Base-by-base conservation (phyloP, 2,888 invertebrate species). In the Omphaloscelis lunosa region DNA sequence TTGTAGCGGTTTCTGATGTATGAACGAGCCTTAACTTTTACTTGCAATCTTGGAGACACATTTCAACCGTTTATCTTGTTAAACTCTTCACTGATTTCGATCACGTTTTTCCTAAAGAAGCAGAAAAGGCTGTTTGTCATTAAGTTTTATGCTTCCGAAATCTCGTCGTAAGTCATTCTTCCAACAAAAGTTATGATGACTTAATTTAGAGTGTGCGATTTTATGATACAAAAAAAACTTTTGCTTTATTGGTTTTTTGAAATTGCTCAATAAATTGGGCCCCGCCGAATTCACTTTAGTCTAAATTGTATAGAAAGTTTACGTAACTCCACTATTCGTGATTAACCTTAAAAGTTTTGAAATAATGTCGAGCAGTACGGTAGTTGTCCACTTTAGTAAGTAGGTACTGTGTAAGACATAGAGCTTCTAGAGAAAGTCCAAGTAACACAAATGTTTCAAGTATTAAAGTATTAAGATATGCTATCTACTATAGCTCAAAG, bases 241-340 rank as follows among this genome's bases (percentile, higher is more conserved):
- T 79, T 75, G 66, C 23, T 58, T 75, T 56, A 80, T 79, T 75
- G 53, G 17, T 58, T 62, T 45, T 66, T 41, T 53, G 59, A 79
- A 80, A 85, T 85, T 85, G 83, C 69, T 72, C 68, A 79, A 72
- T 81, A 83, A 83, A 87, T 86, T 86, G 72, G 45, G 6, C 23
- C 23, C 41, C 51, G 20, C 23, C 27, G 56, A 75, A 17, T 83
- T 73, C 77, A 63, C 7, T 56, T 72, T 77, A 65, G 45, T 72
- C 69, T 75, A 72, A 80, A 79, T 84, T 79, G 69, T 75, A 63
- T 80, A 80, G 84, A 86, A 80, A 86, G 86, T 86, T 82, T 82
- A 79, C 63, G 79, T 79, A 86, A 83, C 65, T 67, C 62, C 62
- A 75, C 29, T 79, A 53, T 83, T 74, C 78, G 70, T 79, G 75